These are phyloP conservation scores for Lamellibrachia luymesi DNA, from an alignment of 1,140 invertebrate species.

Conservation along the genomic window DNA sequence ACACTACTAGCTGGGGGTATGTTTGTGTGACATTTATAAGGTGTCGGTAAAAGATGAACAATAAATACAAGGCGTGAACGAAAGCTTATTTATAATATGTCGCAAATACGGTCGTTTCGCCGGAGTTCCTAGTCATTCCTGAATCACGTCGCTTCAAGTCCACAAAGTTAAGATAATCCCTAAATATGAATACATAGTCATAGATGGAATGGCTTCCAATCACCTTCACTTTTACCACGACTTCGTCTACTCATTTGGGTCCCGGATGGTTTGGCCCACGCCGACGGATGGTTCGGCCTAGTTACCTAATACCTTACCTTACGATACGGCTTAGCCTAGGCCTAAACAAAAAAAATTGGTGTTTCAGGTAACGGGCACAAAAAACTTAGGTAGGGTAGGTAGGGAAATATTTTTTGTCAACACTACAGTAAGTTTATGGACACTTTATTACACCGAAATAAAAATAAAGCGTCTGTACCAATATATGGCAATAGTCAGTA, in stretches of 20 bases:
- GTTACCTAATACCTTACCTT: too few species aligned
- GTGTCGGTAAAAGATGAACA: background rate
- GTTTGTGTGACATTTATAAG: background rate
- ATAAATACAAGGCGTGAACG: background rate
- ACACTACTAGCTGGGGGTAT: conserved; percentile 34
- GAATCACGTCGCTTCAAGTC: background rate
- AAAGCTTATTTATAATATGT: background rate
- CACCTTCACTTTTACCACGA: background rate
- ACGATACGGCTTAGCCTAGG: too few species aligned
- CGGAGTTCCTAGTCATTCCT: conserved; percentile 17
- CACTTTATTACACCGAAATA: too few species aligned
- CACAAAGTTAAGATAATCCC: background rate
- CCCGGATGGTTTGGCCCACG: too few species aligned
- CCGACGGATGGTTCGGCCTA: too few species aligned
- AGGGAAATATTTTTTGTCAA: too few species aligned
- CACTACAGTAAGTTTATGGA: too few species aligned
- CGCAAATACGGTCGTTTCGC: background rate
- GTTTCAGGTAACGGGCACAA: too few species aligned
- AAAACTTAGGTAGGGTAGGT: too few species aligned
- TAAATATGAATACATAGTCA: background rate
- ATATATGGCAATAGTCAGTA: too few species aligned
- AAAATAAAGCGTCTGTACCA: too few species aligned
- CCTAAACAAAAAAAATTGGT: too few species aligned
- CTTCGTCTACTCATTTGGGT: background rate
- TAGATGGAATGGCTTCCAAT: background rate